A percentile compares a stretch with the other conserved stretches of the same genome.
These are phyloP conservation scores for Folsomia manolachei DNA, from an alignment of 2,888 invertebrate genomes.

Conservation along the genomic window DNA sequence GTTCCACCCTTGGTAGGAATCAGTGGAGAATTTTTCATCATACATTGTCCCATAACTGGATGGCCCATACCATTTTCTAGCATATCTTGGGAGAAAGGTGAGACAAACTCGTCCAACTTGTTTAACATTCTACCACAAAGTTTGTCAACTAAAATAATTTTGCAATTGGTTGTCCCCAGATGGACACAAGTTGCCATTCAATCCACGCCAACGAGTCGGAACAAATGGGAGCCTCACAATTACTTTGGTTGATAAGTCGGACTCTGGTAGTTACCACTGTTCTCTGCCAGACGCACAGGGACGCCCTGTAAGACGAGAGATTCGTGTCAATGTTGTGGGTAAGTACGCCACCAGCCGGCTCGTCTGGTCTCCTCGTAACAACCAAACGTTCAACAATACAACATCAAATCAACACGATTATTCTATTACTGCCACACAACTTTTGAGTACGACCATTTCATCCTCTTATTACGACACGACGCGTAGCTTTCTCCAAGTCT, in stretches of 20 bases:
- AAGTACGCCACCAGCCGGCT: conserved; percentile 51
- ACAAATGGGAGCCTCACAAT: conserved; percentile 71
- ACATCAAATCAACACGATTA: conserved; percentile 2
- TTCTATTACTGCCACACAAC: conserved; percentile 4
- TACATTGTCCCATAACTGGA: conserved; percentile 57
- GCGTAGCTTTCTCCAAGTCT: too few species aligned
- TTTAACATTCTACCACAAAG: neutral
- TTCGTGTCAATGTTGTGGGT: conserved; percentile 76
- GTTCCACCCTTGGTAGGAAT: conserved; percentile 57
- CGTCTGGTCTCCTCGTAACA: neutral
- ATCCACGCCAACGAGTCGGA: conserved; percentile 43
- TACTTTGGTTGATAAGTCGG: conserved; percentile 70
- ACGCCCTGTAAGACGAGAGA: conserved; percentile 69
- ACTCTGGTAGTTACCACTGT: conserved; percentile 77
- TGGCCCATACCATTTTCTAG: conserved; percentile 54
- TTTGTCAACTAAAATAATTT: neutral
- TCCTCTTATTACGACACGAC: neutral
- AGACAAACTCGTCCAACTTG: conserved; percentile 30
- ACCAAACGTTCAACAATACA: neutral
- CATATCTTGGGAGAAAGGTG: conserved; percentile 57
- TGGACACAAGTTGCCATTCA: conserved; percentile 49
- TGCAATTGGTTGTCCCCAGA: conserved; percentile 30
- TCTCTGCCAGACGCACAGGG: conserved; percentile 75
- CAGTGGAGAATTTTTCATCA: conserved; percentile 54
- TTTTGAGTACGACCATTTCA: neutral